A percentile compares a stretch with the other conserved stretches of the same genome.
These are phyloP conservation scores for Spatulosminthurus flaviceps DNA, from an alignment of 2,888 invertebrate species.

Conservation along the genomic window DNA sequence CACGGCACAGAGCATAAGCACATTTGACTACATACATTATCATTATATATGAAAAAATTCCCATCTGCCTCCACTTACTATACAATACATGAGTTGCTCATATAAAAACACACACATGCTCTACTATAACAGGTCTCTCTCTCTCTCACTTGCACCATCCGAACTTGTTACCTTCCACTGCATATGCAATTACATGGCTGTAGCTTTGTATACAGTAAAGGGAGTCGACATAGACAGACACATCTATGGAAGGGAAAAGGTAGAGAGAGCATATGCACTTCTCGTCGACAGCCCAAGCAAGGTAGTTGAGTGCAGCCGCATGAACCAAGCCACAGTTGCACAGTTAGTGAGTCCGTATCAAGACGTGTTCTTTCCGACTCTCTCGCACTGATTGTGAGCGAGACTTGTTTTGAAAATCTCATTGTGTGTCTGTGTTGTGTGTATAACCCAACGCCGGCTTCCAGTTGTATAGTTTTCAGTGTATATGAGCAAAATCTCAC, in stretches of 20 bases:
- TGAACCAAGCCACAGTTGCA: conserved; percentile 26
- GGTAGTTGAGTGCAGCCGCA: conserved; percentile 18
- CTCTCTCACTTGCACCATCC: neutral
- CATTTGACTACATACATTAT: too few relatives aligned
- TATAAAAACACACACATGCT: too few relatives aligned
- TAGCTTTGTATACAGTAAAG: neutral
- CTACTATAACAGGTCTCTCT: neutral
- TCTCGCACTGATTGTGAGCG: too few relatives aligned
- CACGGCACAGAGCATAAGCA: too few relatives aligned
- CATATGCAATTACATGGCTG: neutral
- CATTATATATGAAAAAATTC: too few relatives aligned
- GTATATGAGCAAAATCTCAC: neutral
- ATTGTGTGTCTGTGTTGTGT: neutral
- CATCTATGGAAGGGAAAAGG: conserved; percentile 2
- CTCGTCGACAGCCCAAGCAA: neutral
- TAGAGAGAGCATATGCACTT: neutral
- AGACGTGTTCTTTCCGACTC: conserved; percentile 26
- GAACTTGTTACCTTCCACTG: neutral
- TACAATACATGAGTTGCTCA: too few relatives aligned
- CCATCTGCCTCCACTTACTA: neutral
- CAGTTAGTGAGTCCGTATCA: conserved; percentile 32
- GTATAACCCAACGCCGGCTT: neutral
- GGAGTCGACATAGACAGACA: neutral
- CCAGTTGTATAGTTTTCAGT: neutral
- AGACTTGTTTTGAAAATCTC: neutral